Evolutionary conservation across 2,888 invertebrate genomes (phyloP).

Genomic region (Eutolmus rufibarbis): DNA sequence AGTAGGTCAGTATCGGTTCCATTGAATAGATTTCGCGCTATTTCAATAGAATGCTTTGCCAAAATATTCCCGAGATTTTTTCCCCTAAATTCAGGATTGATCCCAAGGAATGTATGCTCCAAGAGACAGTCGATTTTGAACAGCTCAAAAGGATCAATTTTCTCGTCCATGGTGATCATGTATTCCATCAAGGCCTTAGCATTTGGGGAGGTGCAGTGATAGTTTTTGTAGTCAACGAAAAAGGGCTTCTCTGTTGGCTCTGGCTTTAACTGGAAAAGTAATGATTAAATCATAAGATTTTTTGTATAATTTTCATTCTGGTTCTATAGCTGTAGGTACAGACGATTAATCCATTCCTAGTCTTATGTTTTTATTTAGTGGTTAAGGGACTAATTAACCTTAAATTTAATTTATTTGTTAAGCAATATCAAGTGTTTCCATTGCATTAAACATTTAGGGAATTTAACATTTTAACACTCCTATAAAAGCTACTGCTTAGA

Average conservation of each 20-base stretch:
- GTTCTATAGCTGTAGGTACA: too few species aligned
- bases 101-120: conserved; percentile 74
- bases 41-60: conserved; percentile 65
- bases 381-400: too few species aligned
- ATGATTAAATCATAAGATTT: background rate
- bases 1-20: conserved; percentile 63
- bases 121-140: conserved; percentile 69
- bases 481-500: background rate
- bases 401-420: too few species aligned
- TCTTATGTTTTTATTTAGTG: too few species aligned
- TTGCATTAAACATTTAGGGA: too few species aligned
- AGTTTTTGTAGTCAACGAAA: conserved; percentile 56
- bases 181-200: conserved; percentile 69
- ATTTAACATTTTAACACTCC: too few species aligned
- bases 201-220: conserved; percentile 66
- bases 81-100: conserved; percentile 64
- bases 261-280: conserved; percentile 50
- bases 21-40: conserved; percentile 63
- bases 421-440: too few species aligned
- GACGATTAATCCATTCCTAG: too few species aligned
- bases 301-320: background rate
- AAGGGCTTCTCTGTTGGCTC: conserved; percentile 54
- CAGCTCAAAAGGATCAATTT: conserved; percentile 69
- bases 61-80: conserved; percentile 67
- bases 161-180: conserved; percentile 71